These are phyloP conservation scores for Rhinogobius similis DNA, from an alignment of 2,113 vertebrate genomes.

Conservation along the genomic window DNA sequence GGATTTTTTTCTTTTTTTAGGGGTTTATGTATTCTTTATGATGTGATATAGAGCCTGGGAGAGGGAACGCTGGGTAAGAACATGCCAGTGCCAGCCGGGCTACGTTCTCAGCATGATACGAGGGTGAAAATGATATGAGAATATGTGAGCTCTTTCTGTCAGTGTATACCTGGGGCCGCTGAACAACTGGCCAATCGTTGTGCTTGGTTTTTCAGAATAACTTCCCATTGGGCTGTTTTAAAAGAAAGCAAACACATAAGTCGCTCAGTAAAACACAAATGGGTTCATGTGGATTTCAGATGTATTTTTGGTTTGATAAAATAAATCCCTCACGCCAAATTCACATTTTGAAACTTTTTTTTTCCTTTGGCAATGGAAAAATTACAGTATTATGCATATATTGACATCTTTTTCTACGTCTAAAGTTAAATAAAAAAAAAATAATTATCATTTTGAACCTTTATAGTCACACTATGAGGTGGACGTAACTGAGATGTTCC, in stretches of 20 bases:
- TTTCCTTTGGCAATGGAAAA: too few species aligned
- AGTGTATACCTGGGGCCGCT: conserved; percentile 56
- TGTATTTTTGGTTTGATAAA: too few species aligned
- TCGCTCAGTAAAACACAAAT: not conserved
- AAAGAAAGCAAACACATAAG: conserved; percentile 6
- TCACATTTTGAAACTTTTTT: too few species aligned
- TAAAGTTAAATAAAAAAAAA: too few species aligned
- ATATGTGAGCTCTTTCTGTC: conserved; percentile 66
- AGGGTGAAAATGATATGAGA: conserved; percentile 70
- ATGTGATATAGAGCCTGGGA: conserved; percentile 77
- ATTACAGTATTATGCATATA: too few species aligned
- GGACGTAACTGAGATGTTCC: too few species aligned
- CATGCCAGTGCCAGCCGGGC: conserved; percentile 72
- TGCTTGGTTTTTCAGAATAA: conserved; percentile 25
- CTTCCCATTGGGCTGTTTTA: conserved; percentile 21
- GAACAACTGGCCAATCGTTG: conserved; percentile 27
- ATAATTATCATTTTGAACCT: too few species aligned
- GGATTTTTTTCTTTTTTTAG: conserved; percentile 45
- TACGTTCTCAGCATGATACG: conserved; percentile 70
- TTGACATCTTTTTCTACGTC: too few species aligned
- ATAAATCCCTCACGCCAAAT: too few species aligned
- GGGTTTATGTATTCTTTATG: conserved; percentile 78
- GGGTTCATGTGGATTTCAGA: not conserved
- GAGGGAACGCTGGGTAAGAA: conserved; percentile 73
- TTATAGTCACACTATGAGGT: too few species aligned